phyloP scores from a whole-genome alignment of 2,113 vertebrate species.

The Limanda limanda region DNA sequence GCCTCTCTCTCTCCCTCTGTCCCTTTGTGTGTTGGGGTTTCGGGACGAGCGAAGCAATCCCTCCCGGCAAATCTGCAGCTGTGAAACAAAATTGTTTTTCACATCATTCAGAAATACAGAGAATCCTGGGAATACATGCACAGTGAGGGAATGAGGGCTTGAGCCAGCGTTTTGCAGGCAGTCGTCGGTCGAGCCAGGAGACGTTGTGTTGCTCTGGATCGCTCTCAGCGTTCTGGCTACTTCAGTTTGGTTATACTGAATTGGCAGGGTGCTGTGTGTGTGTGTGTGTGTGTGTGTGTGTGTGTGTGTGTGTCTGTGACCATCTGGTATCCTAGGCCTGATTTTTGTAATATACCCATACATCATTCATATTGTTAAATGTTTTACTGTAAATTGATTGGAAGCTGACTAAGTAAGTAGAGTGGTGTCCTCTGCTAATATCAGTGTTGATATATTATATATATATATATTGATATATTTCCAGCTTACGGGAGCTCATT shows the following conservation, averaged over 20 bases:
- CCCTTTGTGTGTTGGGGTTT: constrained; percentile 31
- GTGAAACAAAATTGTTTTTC: constrained; percentile 72
- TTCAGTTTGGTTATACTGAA: constrained; percentile 51
- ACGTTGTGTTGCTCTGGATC: constrained; percentile 44
- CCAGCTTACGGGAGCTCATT: background rate
- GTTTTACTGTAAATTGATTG: background rate
- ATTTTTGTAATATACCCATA: background rate
- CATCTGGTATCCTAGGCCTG: background rate
- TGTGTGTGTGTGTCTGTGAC: background rate
- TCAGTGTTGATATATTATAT: background rate
- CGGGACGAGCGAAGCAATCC: constrained; percentile 55
- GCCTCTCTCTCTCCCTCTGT: constrained; percentile 6
- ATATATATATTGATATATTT: too few species aligned
- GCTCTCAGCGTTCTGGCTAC: constrained; percentile 48
- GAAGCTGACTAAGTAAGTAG: background rate
- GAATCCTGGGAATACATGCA: too few species aligned
- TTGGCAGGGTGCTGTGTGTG: constrained; percentile 32
- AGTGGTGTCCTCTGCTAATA: background rate
- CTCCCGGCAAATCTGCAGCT: constrained; percentile 59
- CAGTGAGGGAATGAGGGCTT: too few species aligned
- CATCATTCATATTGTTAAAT: background rate
- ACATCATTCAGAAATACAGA: constrained; percentile 63
- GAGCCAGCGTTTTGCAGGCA: too few species aligned
- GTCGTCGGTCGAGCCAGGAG: constrained; percentile 44
- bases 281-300: constrained; percentile 12